Base-by-base conservation (phyloP, 1,140 invertebrate genomes). In the Plectus sambesii region DNA sequence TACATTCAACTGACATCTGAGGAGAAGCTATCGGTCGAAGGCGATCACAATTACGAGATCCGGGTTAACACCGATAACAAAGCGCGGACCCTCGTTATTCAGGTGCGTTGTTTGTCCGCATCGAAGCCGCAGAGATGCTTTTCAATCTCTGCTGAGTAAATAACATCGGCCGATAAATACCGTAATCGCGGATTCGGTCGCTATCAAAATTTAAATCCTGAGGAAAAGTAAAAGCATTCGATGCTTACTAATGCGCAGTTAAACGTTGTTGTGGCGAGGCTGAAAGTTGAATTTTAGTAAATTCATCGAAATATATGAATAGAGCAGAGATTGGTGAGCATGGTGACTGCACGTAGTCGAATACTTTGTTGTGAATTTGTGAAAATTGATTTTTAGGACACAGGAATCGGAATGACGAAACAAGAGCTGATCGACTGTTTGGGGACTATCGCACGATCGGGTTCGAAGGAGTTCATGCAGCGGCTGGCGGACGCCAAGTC, bases 401-500 rank as follows among this genome's bases (percentile, higher is more conserved):
- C 82, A 30, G 89, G 90, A 30, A 80, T 94, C 63, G 90, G 90
- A 42, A 90, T 96, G 87, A 87, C 82, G 1, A 81, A 79, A 66
- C 85, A 92, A 45, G 90, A 94, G 71, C 72, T 96, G 27, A 79
- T 87, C 29, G 78, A 82, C 46, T 88, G 90, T 74, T 74, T 97
- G 35, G 90, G 90, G 40, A 89, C 87, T 12, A 96, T 97, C 69
- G 90, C 90, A 3, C 77, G 83, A 59, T 93, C 87, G 53, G 90
- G 90, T 2, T 93, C 88, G 0, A 93, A 92, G 67, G 84, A 85
- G 67, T 69, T 65, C 47, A n/a, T n/a, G n/a, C n/a, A n/a, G n/a
- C n/a, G n/a, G n/a, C 41, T 24, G 6, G 19, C 30, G n/a, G 23
- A 59, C 38, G 35, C 56, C 23, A 50, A 59, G 5, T 44, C 37